Evolutionary conservation across 2,797 vertebrate genomes (phyloP), one percentile per base, ranked within the genome.

Genomic region (Staurois parvus): DNA sequence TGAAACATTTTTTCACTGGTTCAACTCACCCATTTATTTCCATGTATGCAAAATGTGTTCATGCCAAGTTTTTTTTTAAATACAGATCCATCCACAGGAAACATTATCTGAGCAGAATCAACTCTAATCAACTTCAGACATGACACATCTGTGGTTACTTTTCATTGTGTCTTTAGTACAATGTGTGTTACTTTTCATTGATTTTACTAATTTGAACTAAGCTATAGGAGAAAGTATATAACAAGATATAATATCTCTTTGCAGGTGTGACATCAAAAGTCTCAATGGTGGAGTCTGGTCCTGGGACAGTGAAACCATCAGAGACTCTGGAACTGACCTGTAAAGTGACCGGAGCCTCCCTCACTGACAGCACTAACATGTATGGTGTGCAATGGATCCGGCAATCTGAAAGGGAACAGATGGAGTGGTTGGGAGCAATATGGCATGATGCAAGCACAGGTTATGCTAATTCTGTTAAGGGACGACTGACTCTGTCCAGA

Each of bases 311-410:
- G 32, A 82, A 73, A 17, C 79, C 79, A 64, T 1, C 19, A 62
- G 69, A 62, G 21, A 42, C 24, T 40, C 68, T 82, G 48, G 21
- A n/a, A 7, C 13, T 78, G 62, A 87, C 77, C 24, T 84, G 82
- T 34, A 84, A 21, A 0, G 77, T 87, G 24, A 72, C 77, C 37
- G 82, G 78, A 24, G 62, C 1, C 32, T 64, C 76, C 3, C 59
- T 84, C n/a, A 87, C 81, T 24, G 83, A 66, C 72, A 84, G 77
- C 67, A 29, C n/a, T 15, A 67, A 40, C 6, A 12, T 76, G 21
- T 12, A 13, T 1, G 4, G 30, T 10, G 52, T 72, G 76, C 0
- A 10, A 1, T 83, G 85, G 85, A 13, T 66, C 9, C 42, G 68
- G n/a, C 80, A 83, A 56, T 5, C 72, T 72, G 64, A 52, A 6